These are phyloP conservation scores for Dryobota labecula DNA, from an alignment of 2,888 invertebrate genomes.

Conservation along the genomic window DNA sequence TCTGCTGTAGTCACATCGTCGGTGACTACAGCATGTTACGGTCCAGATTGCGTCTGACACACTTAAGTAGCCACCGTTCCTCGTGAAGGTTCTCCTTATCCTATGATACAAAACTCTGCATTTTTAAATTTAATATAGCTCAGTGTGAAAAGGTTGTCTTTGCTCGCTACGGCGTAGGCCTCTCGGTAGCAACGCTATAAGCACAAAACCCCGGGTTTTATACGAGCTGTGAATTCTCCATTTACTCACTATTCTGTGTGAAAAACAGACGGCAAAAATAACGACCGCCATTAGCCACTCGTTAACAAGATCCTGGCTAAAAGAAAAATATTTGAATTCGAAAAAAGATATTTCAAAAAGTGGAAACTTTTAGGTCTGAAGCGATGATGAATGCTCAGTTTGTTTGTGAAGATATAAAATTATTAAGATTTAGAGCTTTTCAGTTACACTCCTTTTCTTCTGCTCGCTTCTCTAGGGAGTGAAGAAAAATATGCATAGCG, in stretches of 20 bases:
- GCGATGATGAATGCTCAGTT: constrained; percentile 42
- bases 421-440: constrained; percentile 23
- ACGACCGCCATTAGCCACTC: constrained; percentile 72
- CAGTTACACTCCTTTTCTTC: background rate
- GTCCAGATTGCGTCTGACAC: background rate
- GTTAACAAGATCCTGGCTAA: constrained; percentile 65
- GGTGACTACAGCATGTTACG: background rate
- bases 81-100: background rate
- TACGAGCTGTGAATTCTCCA: background rate
- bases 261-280: constrained; percentile 51
- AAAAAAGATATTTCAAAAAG: constrained; percentile 46
- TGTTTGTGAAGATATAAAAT: constrained; percentile 37
- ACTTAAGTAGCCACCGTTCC: background rate
- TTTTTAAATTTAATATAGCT: background rate
- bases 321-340: constrained; percentile 57
- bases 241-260: constrained; percentile 12
- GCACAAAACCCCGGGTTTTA: background rate
- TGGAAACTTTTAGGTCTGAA: constrained; percentile 43
- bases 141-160: background rate
- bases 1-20: background rate
- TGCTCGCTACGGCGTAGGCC: background rate
- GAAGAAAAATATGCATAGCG: background rate
- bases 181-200: background rate
- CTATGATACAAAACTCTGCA: background rate
- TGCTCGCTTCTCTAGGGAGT: background rate